phyloP scores from a whole-genome alignment of 2,113 vertebrate genomes.

The Bos indicus region DNA sequence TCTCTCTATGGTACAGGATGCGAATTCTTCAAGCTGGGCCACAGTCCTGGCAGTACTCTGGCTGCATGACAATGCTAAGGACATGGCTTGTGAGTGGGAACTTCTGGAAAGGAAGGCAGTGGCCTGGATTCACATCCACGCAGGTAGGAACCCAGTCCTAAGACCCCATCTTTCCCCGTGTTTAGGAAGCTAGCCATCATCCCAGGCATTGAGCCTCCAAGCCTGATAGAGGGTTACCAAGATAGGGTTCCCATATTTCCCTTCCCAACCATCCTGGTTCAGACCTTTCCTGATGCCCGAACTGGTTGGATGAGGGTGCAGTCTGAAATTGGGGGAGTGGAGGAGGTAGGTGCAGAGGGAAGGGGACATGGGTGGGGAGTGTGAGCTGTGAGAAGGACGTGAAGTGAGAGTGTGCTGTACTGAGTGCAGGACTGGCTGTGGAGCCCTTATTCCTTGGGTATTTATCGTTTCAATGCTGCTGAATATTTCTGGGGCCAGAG shows the following conservation, averaged over 20 bases:
- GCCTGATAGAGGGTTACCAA: neutral
- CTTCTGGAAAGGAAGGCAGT: constrained; percentile 84
- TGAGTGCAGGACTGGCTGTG: neutral
- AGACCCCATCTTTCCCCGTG: neutral
- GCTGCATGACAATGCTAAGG: constrained; percentile 77
- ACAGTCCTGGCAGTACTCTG: constrained; percentile 86
- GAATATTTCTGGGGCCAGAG: neutral
- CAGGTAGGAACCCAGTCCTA: constrained; percentile 45
- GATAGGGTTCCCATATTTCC: neutral
- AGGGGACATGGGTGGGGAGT: neutral
- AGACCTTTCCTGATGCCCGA: neutral
- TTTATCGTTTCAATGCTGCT: neutral
- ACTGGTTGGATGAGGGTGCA: neutral
- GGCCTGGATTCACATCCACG: constrained; percentile 52
- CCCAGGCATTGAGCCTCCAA: neutral
- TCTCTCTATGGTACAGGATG: neutral
- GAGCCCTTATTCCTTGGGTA: neutral
- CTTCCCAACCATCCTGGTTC: neutral
- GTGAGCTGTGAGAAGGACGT: neutral
- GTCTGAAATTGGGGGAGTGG: neutral
- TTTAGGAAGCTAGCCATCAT: neutral
- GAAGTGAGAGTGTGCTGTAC: neutral
- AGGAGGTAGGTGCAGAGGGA: neutral
- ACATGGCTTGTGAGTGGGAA: constrained; percentile 83
- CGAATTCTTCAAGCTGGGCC: constrained; percentile 79